Conservation (phyloP, 1,140 invertebrate species). For the Cherax destructor region DNA sequence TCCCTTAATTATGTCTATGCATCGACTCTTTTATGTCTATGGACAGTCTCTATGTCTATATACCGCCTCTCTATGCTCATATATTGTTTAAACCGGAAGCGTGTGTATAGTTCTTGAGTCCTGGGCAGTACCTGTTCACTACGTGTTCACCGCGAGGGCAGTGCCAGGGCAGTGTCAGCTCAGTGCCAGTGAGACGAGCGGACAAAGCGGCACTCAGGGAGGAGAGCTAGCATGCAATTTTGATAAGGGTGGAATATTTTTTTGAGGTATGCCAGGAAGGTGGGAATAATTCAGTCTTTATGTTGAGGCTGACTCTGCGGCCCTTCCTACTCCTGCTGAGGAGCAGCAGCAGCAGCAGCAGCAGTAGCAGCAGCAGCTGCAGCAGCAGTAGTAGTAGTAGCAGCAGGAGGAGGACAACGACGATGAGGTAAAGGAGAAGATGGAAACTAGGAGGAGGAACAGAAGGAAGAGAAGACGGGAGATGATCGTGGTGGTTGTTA, state of each 20-base stretch:
- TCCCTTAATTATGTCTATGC: no score
- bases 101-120: no score
- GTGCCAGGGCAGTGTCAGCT: neutral
- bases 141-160: neutral
- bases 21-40: no score
- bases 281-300: constrained; percentile 26
- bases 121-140: no score
- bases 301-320: neutral
- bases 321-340: neutral
- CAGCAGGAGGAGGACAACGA: neutral
- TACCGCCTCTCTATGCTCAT: no score
- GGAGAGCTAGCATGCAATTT: constrained; percentile 1
- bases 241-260: constrained; percentile 30
- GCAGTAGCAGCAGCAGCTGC: no score
- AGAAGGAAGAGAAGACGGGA: neutral
- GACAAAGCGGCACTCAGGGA: neutral
- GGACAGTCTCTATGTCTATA: no score
- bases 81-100: no score
- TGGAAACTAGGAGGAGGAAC: no score
- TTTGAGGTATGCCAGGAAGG: neutral
- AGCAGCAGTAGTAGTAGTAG: neutral
- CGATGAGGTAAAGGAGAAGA: neutral
- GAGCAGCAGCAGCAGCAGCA: no score
- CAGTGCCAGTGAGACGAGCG: neutral
- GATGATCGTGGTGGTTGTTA: no score